A percentile compares a stretch with the other conserved stretches of the same genome.
Conservation (phyloP, 1,140 invertebrate species). For the Drosophila sp. region DNA sequence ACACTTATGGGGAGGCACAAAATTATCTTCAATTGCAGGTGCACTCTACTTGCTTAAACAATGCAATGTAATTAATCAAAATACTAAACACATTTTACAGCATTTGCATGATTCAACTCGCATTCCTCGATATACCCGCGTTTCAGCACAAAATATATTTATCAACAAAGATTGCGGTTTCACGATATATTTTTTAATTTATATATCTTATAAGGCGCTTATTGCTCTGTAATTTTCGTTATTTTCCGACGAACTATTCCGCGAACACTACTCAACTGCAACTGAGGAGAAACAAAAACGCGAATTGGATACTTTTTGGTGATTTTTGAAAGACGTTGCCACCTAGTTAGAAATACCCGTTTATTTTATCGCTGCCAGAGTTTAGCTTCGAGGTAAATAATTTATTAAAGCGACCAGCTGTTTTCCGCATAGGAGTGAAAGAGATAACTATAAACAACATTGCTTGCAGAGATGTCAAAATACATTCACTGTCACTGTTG, state of each 20-base stretch:
- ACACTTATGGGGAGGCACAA: slow-evolving; percentile 54
- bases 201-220: slow-evolving; percentile 25
- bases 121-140: slow-evolving; percentile 1
- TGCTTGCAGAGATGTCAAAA: slow-evolving; percentile 31
- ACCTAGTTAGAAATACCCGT: no score
- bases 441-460: slow-evolving; percentile 22
- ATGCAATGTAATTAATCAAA: slow-evolving; percentile 47
- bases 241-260: slow-evolving; percentile 1
- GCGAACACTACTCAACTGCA: slow-evolving; percentile 39
- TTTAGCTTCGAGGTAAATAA: not conserved
- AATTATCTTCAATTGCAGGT: slow-evolving; percentile 19
- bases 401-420: slow-evolving; percentile 22
- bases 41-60: slow-evolving; percentile 18
- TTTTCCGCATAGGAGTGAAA: not conserved
- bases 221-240: slow-evolving; percentile 1
- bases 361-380: no score
- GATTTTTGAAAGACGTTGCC: no score
- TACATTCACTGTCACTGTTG: slow-evolving; percentile 1
- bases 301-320: no score
- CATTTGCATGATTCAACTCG: slow-evolving; percentile 31
- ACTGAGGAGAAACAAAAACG: no score
- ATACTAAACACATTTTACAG: slow-evolving; percentile 70
- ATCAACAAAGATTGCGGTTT: slow-evolving; percentile 1
- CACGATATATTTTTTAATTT: slow-evolving; percentile 11
- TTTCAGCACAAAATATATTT: slow-evolving; percentile 16